Evolutionary conservation across 2,888 invertebrate genomes (phyloP), one percentile per base, ranked within the genome.

Genomic region (Thelaira solivaga): DNA sequence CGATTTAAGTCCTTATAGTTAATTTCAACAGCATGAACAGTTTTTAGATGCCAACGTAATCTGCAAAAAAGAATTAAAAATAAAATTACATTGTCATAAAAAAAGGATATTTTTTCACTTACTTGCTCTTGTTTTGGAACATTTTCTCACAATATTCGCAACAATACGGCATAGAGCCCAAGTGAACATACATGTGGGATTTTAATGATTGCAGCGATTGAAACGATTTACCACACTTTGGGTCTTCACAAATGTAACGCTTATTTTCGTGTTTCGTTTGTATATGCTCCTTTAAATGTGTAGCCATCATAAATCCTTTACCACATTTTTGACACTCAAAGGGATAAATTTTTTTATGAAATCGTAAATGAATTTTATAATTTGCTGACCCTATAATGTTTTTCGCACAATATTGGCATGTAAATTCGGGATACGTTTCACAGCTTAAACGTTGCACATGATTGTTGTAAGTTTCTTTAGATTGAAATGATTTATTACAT

Each of bases 281-380:
- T n/a, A 81, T 41, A 45, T 82, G 82, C 0, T 45, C 47, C 43
- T 77, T 82, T 18, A 82, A 55, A 49, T 82, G 82, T 8, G 69
- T 45, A n/a, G 81, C 39, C 77, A 82, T 62, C 81, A 82, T 82
- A 51, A 82, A 82, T 6, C 74, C 55, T 49, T 82, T 82, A 18
- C 47, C 76, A 43, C 82, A 82, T n/a, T 67, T 11, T 26, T 72
- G 64, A 34, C 82, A 82, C 20, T 71, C 74, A 76, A 75, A 82
- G 20, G 81, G 81, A 80, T 82, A 82, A n/a, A 79, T 65, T 49
- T 82, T 82, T 47, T 81, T 71, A 26, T 82, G 82, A 20, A 82
- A 82, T 36, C 82, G 80, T 45, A 82, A 43, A 59, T 82, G 82
- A 20, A 82, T 81, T 24, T 82, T 72, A 49, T 80, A 82, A 53